phyloP scores from a whole-genome alignment of 2,113 vertebrate species.

The Stictonetta naevosa region DNA sequence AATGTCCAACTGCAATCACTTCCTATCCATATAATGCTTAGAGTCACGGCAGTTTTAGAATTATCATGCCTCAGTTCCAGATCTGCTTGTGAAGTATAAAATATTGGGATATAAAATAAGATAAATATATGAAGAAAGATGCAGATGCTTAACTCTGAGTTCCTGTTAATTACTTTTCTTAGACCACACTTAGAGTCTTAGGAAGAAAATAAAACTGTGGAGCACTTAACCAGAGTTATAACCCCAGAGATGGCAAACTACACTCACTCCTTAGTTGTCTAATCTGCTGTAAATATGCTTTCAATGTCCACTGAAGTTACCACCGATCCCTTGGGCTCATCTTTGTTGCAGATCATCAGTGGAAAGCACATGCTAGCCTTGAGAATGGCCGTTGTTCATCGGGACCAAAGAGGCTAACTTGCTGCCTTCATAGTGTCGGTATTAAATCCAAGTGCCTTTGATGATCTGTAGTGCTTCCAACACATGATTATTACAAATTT shows the following conservation, averaged over 20 bases:
- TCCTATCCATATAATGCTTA: neutral
- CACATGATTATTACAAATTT: neutral
- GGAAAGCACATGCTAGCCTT: neutral
- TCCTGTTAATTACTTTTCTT: neutral
- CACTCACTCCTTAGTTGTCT: neutral
- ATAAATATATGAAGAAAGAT: neutral
- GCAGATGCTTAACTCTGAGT: neutral
- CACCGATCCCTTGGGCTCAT: neutral
- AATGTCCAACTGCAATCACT: accelerated
- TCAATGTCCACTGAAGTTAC: neutral
- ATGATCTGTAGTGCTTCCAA: neutral
- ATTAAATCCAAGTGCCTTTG: neutral
- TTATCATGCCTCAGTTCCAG: neutral
- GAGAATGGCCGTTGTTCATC: neutral
- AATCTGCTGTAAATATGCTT: neutral
- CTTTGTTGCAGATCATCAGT: neutral
- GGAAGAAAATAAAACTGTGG: neutral
- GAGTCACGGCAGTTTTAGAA: neutral
- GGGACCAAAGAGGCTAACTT: neutral
- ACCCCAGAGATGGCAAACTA: neutral
- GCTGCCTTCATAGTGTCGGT: neutral
- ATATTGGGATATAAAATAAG: neutral
- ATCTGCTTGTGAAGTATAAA: neutral
- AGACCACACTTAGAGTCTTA: neutral
- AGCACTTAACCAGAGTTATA: neutral